A percentile compares a stretch with the other conserved stretches of the same genome.
phyloP scores from a whole-genome alignment of 1,140 invertebrate species.

The Archegozetes longisetosus region DNA sequence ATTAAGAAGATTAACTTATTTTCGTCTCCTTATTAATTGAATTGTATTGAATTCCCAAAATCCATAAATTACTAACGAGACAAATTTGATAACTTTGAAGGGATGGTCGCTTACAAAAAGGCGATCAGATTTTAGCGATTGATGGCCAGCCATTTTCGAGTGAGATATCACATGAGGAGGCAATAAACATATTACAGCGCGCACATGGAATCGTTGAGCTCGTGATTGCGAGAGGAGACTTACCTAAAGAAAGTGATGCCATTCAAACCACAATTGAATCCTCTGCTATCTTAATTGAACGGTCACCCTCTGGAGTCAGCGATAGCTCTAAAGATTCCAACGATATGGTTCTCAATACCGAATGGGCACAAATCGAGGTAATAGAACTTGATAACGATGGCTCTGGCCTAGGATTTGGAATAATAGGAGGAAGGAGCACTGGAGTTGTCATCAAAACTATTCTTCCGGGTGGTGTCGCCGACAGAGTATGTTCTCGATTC shows the following conservation, averaged over 20 bases:
- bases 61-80: slow-evolving; percentile 20
- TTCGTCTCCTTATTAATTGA: slow-evolving; percentile 6
- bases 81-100: no score
- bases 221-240: slow-evolving; percentile 41
- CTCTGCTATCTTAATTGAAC: slow-evolving; percentile 27
- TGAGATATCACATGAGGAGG: slow-evolving; percentile 70
- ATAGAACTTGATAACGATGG: slow-evolving; percentile 90
- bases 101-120: slow-evolving; percentile 55
- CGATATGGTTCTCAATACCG: slow-evolving; percentile 64
- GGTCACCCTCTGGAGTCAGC: slow-evolving; percentile 48
- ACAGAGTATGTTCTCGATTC: slow-evolving; percentile 46
- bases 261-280: background rate
- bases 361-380: slow-evolving; percentile 90
- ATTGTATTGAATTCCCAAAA: background rate
- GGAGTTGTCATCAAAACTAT: slow-evolving; percentile 95
- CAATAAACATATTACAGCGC: slow-evolving; percentile 62
- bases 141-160: slow-evolving; percentile 61
- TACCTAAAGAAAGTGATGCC: background rate
- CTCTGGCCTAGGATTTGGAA: slow-evolving; percentile 85
- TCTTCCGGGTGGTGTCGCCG: slow-evolving; percentile 73
- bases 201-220: slow-evolving; percentile 54
- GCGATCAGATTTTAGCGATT: slow-evolving; percentile 74
- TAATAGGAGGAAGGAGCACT: slow-evolving; percentile 81
- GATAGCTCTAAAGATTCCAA: slow-evolving; percentile 42
- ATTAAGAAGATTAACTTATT: background rate